Evolutionary conservation across 2,888 invertebrate genomes (phyloP), one percentile per base, ranked within the genome.

Genomic region (Aphidoletes aphidimyza): DNA sequence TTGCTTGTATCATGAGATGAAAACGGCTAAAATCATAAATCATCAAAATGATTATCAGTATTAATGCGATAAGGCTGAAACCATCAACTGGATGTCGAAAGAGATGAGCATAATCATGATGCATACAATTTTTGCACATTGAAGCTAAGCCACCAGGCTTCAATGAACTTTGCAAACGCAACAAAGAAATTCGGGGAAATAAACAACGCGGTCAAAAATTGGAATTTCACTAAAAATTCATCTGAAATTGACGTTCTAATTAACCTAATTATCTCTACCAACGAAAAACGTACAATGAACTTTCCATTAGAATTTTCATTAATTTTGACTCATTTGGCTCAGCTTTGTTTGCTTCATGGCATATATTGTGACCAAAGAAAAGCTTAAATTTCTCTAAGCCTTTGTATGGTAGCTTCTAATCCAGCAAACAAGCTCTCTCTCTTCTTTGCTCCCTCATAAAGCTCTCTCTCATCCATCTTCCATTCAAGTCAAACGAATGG

Each of bases 361-460:
- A 69, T 30, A 69, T 69, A 69, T 69, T 69, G 30, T 30, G 54
- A 22, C 39, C 54, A 54, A 54, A 54, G 22, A 69, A 69, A 69
- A 69, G 30, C 69, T 69, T 14, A 14, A 69, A 69, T 69, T 69
- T 69, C 30, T 30, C 30, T 69, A 69, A 34, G 30, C 30, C 30
- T 69, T 30, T 69, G 30, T 30, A 3, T 14, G 30, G 9, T 54
- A 42, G 14, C 42, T 26, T 54, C 54, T 54, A 54, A 69, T 69
- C 30, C 69, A 69, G 30, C 69, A 69, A 30, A 69, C 30, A 8
- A 30, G 69, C 69, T 34, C 26, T 54, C 19, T 47, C 22, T 54
- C 22, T 54, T 14, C 22, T 6, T n/a, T 22, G n/a, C 22, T 22
- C 54, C 6, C 17, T 9, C 19, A 2, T 54, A 26, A 5, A 26